phyloP scores from a whole-genome alignment of 2,113 vertebrate species.

The Australoheros scitulus region DNA sequence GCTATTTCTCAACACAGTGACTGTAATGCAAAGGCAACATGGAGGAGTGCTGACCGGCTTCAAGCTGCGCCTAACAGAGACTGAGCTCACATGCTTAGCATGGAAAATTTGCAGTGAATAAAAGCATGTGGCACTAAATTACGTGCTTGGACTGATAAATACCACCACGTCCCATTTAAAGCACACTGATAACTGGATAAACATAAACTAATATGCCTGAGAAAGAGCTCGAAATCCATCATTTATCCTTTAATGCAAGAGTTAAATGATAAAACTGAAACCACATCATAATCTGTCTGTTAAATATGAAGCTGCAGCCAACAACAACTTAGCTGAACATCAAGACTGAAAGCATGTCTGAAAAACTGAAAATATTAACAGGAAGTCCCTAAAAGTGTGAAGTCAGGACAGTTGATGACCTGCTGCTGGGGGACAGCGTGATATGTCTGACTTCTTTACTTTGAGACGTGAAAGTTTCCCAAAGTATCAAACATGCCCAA shows the following conservation, averaged over 20 bases:
- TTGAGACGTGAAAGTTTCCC: background rate
- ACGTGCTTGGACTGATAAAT: background rate
- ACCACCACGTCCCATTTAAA: background rate
- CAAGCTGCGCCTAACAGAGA: accelerated
- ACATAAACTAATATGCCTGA: background rate
- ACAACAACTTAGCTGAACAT: background rate
- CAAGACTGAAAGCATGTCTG: background rate
- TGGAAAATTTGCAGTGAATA: background rate
- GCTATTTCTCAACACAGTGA: background rate
- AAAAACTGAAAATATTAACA: background rate
- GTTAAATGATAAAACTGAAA: background rate
- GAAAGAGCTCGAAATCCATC: background rate
- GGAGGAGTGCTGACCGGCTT: too few species aligned
- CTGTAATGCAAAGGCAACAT: background rate
- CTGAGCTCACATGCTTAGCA: background rate
- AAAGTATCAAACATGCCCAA: background rate
- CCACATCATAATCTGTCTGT: background rate
- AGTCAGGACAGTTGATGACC: background rate
- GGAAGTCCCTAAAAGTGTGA: background rate
- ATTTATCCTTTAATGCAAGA: background rate
- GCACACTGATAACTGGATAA: background rate
- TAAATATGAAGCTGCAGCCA: background rate
- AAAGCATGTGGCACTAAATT: background rate
- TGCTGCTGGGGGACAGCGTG: accelerated
- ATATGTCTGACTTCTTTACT: background rate